Evolutionary conservation across 2,797 vertebrate species (phyloP), one percentile per base, ranked within the genome.

Genomic region (Rallus crepitans): DNA sequence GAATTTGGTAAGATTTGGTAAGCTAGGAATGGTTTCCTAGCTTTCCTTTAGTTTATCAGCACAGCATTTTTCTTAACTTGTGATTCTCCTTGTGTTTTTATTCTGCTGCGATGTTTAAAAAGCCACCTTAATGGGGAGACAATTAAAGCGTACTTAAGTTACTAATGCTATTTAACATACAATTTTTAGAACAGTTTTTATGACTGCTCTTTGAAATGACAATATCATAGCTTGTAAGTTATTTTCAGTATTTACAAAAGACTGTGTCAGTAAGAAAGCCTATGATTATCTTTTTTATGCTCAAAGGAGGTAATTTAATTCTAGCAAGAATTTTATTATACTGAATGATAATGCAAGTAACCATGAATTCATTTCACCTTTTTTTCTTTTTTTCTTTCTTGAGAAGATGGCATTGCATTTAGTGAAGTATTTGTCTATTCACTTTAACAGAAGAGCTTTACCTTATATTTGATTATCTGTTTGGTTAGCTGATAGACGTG

Each of bases 181-280:
- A 39, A 56, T 76, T 90, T 89, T 93, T 68, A 17, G 39, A 85
- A 82, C 21, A 93, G 48, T 95, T 97, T 97, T 96, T 96, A 88
- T 95, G 75, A 94, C 35, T 93, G 39, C 25, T 86, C 79, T 96
- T 92, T 82, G 92, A 87, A 96, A 95, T 56, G 72, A 94, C 93
- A 88, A 6, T 96, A 97, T 94, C n/a, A 35, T 94, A 93, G 64
- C 91, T 91, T 81, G 64, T 76, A 90, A 93, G 71, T 76, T 93
- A 83, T 96, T 90, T 95, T 82, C 82, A 94, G 90, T 97, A 92
- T 97, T 97, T 98, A 94, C 82, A 79, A 86, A 97, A 97, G 82
- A 89, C 66, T 85, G 27, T 86, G 90, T 92, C 82, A 77, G 93
- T 96, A 96, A 94, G 90, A 97, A 97, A 97, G 84, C 90, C 94